A percentile compares a stretch with the other conserved stretches of the same genome.
Conservation (phyloP, 2,888 invertebrate species). For the Ceriagrion tenellum region DNA sequence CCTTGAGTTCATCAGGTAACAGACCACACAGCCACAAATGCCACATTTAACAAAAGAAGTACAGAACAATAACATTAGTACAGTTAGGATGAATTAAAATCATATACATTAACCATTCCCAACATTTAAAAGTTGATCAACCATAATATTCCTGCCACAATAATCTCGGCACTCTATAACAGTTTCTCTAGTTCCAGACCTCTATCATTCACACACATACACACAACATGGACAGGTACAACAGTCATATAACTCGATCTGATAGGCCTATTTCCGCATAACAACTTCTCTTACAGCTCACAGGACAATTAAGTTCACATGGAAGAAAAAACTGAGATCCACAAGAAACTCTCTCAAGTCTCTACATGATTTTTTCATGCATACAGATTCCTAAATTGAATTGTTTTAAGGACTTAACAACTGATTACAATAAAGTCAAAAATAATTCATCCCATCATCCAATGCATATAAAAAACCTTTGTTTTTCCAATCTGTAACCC, state of each 20-base stretch:
- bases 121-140: conserved; percentile 6
- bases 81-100: conserved; percentile 30
- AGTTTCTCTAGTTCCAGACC: not conserved
- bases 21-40: conserved; percentile 54
- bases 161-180: not conserved
- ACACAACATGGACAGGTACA: not conserved
- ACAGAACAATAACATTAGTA: conserved; percentile 31
- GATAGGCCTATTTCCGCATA: not conserved
- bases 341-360: not conserved
- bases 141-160: conserved; percentile 24
- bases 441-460: conserved; percentile 37
- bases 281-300: conserved; percentile 7
- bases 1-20: conserved; percentile 32
- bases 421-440: conserved; percentile 34
- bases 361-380: not conserved
- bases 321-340: conserved; percentile 41
- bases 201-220: not conserved
- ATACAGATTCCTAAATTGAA: not conserved
- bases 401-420: conserved; percentile 14
- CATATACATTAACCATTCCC: conserved; percentile 43
- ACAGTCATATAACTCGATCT: conserved; percentile 26
- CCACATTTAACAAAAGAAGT: conserved; percentile 39
- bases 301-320: conserved; percentile 5
- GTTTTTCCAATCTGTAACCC: not conserved
- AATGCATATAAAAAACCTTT: conserved; percentile 9